Evolutionary conservation across 2,113 vertebrate species (phyloP).

Genomic region (Myotis brandtii): DNA sequence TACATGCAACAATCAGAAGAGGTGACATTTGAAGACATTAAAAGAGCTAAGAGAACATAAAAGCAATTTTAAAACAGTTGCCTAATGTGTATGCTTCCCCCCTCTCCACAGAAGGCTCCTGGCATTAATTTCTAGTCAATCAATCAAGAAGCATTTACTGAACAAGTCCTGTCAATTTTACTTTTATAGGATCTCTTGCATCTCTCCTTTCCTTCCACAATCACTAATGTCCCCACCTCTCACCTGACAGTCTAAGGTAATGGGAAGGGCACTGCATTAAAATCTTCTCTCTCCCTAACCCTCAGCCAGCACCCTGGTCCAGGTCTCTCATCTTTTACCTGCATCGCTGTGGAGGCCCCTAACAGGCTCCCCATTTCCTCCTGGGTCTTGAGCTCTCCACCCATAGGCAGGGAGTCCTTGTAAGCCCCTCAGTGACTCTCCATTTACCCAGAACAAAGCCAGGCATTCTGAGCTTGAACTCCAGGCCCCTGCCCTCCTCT

Average conservation of each 20-base stretch:
- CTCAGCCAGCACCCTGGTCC: not conserved
- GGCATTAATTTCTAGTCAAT: constrained; percentile 76
- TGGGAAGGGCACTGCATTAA: not conserved
- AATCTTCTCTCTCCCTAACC: not conserved
- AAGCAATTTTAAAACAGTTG: constrained; percentile 79
- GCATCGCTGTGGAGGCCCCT: not conserved
- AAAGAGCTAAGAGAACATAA: constrained; percentile 71
- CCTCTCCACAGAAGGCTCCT: constrained; percentile 39
- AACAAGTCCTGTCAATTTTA: constrained; percentile 63
- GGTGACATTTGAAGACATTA: constrained; percentile 75
- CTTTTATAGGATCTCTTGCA: constrained; percentile 1
- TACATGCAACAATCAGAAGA: constrained; percentile 74
- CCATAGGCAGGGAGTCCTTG: not conserved
- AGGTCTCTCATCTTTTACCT: not conserved
- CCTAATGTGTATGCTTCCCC: constrained; percentile 48
- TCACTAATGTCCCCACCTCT: constrained; percentile 32
- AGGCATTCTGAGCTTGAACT: not conserved
- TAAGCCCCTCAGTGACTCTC: not conserved
- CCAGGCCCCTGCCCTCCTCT: accelerated
- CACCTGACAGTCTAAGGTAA: not conserved
- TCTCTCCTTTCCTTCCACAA: constrained; percentile 31
- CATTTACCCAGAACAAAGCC: not conserved
- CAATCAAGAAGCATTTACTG: constrained; percentile 72
- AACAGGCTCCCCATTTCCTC: not conserved
- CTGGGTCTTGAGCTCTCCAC: not conserved